These are phyloP conservation scores for Semicossyphus pulcher DNA, from an alignment of 2,113 vertebrate species.

Conservation along the genomic window DNA sequence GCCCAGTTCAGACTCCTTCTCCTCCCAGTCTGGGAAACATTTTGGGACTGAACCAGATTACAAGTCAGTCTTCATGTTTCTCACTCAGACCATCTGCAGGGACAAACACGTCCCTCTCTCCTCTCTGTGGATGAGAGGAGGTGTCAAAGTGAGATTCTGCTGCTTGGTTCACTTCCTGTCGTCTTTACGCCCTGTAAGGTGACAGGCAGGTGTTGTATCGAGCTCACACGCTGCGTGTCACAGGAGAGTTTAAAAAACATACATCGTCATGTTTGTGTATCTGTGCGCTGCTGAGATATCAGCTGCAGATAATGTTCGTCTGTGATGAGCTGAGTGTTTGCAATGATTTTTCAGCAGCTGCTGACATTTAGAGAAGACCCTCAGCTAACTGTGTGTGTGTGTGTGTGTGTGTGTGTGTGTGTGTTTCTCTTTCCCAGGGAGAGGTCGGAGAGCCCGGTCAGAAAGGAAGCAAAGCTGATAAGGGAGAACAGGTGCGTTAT, in stretches of 20 bases:
- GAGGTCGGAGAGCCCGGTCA: conserved; percentile 97
- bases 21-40: not conserved
- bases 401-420: conserved; percentile 50
- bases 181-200: conserved; percentile 40
- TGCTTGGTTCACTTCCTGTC: conserved; percentile 40
- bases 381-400: conserved; percentile 15
- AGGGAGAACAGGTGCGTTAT: conserved; percentile 92
- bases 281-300: no score
- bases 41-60: conserved; percentile 18
- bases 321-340: not conserved
- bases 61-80: conserved; percentile 56
- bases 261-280: no score
- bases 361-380: conserved; percentile 6
- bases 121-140: conserved; percentile 43
- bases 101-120: conserved; percentile 30
- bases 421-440: conserved; percentile 85
- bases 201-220: conserved; percentile 2
- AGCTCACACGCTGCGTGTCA: conserved; percentile 45
- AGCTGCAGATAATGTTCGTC: conserved; percentile 4
- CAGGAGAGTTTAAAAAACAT: conserved; percentile 47
- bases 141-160: conserved; percentile 48
- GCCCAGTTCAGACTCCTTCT: conserved; percentile 11
- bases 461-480: conserved; percentile 97
- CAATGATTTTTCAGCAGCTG: not conserved
- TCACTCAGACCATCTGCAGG: conserved; percentile 59